Conservation (phyloP, 2,797 vertebrate species). For the Pteropus rufus region DNA sequence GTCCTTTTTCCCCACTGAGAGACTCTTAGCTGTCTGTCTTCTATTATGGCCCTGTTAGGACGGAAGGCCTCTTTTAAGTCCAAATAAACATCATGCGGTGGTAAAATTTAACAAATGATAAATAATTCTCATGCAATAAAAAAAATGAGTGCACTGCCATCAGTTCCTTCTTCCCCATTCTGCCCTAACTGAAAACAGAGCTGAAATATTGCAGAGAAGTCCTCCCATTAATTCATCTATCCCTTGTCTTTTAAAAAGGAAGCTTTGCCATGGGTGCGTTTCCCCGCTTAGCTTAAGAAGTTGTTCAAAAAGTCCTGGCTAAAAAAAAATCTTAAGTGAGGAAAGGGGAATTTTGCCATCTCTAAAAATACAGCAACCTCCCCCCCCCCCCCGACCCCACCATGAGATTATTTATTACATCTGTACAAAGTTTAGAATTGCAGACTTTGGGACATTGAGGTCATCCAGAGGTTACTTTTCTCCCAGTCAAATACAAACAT, state of each 20-base stretch:
- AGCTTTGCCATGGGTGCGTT: conserved; percentile 55
- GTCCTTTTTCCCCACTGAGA: background rate
- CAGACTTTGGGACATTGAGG: conserved; percentile 83
- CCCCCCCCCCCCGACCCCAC: background rate
- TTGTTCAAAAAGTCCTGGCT: conserved; percentile 74
- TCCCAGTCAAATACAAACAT: conserved; percentile 86
- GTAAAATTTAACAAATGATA: conserved; percentile 19
- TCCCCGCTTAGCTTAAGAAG: conserved; percentile 64
- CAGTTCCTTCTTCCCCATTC: background rate
- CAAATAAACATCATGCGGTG: background rate
- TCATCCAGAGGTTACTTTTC: conserved; percentile 87
- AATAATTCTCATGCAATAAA: background rate
- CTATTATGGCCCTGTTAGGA: background rate
- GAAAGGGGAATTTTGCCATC: conserved; percentile 83
- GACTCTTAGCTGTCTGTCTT: background rate
- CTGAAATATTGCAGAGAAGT: conserved; percentile 45
- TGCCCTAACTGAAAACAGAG: conserved; percentile 57
- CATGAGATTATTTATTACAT: conserved; percentile 81
- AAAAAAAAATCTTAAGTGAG: conserved; percentile 80
- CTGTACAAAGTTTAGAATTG: conserved; percentile 86
- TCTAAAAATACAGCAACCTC: conserved; percentile 88
- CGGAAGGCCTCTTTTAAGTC: background rate
- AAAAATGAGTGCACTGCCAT: background rate
- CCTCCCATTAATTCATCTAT: conserved; percentile 12
- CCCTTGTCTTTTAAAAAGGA: conserved; percentile 64